Conservation (phyloP, 2,113 vertebrate genomes). For the Donacobius atricapilla region DNA sequence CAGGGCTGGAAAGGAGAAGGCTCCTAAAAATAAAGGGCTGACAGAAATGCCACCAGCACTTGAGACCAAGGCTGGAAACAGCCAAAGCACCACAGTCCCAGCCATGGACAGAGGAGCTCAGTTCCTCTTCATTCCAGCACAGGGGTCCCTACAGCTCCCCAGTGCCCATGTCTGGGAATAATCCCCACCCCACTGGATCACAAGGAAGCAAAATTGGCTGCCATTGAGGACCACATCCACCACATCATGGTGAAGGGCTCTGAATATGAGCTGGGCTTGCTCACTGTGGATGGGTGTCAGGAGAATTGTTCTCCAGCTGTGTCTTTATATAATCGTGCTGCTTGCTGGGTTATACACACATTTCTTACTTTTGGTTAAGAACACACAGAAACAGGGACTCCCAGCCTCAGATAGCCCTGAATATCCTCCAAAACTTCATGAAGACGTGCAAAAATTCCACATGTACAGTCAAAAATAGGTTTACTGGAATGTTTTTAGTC, state of each 20-base stretch:
- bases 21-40: background rate
- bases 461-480: slow-evolving; percentile 70
- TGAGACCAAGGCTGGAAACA: background rate
- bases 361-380: background rate
- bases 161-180: background rate
- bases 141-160: background rate
- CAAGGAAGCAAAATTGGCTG: background rate
- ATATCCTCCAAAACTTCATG: background rate
- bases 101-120: background rate
- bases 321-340: background rate
- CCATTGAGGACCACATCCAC: background rate
- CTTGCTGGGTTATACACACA: background rate
- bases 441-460: background rate
- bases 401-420: background rate
- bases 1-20: background rate
- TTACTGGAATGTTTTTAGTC: slow-evolving; percentile 76
- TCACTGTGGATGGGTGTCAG: background rate
- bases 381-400: background rate
- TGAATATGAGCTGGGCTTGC: background rate
- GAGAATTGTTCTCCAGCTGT: background rate
- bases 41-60: background rate
- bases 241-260: background rate
- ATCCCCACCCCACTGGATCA: background rate
- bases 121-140: background rate
- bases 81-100: background rate